Conservation (phyloP, 2,888 invertebrate species). For the Eucriotettix oculatus region DNA sequence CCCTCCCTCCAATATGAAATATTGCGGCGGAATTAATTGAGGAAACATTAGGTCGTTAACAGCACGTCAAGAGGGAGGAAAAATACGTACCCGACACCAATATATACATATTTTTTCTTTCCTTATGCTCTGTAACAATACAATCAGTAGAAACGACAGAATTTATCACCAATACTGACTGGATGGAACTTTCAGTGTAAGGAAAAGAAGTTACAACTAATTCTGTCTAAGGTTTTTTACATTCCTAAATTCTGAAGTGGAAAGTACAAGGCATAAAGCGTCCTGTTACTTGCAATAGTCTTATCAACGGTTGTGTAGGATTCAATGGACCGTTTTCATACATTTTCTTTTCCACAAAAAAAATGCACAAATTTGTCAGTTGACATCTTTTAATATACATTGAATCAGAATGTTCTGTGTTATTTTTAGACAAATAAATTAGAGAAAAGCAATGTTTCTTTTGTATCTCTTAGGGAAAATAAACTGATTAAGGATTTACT, state of each 20-base stretch:
- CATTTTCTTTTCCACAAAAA: not conserved
- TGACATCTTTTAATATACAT: slow-evolving; percentile 23
- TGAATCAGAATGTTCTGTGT: slow-evolving; percentile 22
- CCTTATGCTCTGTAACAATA: too few relatives aligned
- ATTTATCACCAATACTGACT: too few relatives aligned
- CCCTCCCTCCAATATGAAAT: too few relatives aligned
- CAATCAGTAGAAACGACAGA: too few relatives aligned
- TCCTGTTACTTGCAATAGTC: slow-evolving; percentile 8
- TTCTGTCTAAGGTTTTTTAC: slow-evolving; percentile 12
- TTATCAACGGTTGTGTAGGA: slow-evolving; percentile 18
- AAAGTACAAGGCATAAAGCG: slow-evolving; percentile 1
- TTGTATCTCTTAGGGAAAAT: slow-evolving; percentile 44
- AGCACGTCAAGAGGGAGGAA: too few relatives aligned
- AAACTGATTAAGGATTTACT: slow-evolving; percentile 41
- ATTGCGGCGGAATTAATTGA: too few relatives aligned
- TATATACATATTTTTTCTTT: too few relatives aligned
- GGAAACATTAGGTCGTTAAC: too few relatives aligned
- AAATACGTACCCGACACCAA: too few relatives aligned
- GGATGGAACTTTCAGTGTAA: slow-evolving; percentile 4
- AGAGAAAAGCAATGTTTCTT: slow-evolving; percentile 38
- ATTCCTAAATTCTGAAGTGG: slow-evolving; percentile 10
- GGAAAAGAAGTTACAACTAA: not conserved
- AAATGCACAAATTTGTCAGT: slow-evolving; percentile 1
- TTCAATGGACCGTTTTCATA: not conserved
- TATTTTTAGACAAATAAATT: slow-evolving; percentile 33